Conservation (phyloP, 2,797 vertebrate genomes). For the Falco cherrug region DNA sequence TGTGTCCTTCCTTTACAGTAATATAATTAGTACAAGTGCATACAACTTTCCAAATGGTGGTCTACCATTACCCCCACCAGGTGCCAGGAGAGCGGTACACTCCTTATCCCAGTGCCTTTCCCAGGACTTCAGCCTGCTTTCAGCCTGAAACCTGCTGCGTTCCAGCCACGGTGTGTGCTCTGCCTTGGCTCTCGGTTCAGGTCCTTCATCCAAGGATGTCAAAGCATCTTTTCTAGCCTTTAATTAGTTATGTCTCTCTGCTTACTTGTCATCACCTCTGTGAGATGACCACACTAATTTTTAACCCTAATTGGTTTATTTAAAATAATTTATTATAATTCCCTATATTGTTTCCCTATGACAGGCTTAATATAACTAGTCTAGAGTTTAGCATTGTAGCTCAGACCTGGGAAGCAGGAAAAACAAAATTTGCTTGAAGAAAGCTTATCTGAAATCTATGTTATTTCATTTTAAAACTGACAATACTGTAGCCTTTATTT, state of each 20-base stretch:
- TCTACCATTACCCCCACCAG: constrained; percentile 1
- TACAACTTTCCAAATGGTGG: constrained; percentile 59
- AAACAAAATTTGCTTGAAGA: background rate
- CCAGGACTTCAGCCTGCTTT: background rate
- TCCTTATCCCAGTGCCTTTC: background rate
- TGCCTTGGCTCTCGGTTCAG: background rate
- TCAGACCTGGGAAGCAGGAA: background rate
- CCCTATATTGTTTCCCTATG: background rate
- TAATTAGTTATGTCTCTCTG: background rate
- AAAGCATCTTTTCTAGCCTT: background rate
- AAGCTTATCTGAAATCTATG: background rate
- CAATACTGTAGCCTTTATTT: background rate
- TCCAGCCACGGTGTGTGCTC: background rate
- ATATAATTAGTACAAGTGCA: constrained; percentile 61
- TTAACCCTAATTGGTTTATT: background rate
- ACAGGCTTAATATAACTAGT: background rate
- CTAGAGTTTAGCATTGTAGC: background rate
- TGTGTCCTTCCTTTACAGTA: constrained; percentile 65
- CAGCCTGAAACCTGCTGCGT: background rate
- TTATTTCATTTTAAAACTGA: background rate
- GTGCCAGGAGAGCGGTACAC: constrained; percentile 3
- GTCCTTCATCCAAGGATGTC: constrained; percentile 4
- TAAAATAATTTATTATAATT: background rate
- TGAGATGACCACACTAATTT: background rate
- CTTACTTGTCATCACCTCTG: background rate